These are phyloP conservation scores for Myopa tessellatipennis DNA, from an alignment of 2,888 invertebrate genomes.

Conservation along the genomic window DNA sequence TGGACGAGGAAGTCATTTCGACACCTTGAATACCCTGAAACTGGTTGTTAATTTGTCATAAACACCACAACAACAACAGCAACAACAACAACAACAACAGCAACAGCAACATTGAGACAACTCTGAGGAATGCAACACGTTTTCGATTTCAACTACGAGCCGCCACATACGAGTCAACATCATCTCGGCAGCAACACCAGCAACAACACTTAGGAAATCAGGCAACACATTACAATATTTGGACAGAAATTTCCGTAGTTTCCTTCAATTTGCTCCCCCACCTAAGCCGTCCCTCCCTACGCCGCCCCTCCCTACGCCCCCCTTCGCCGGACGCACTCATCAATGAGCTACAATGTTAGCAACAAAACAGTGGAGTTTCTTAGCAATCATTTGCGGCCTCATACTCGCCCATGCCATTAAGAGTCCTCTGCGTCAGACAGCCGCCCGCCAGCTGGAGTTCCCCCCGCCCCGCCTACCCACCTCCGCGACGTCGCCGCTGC, in stretches of 20 bases:
- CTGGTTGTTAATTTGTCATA: slow-evolving; percentile 43
- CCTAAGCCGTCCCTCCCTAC: slow-evolving; percentile 38
- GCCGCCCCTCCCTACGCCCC: slow-evolving; percentile 39
- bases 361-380: slow-evolving; percentile 62
- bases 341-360: slow-evolving; percentile 68
- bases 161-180: slow-evolving; percentile 11
- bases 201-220: not conserved
- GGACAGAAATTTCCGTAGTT: not conserved
- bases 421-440: slow-evolving; percentile 47
- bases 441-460: slow-evolving; percentile 21
- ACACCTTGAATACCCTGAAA: not conserved
- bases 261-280: no score
- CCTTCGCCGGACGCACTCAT: slow-evolving; percentile 43
- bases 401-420: slow-evolving; percentile 57
- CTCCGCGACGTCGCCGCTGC: slow-evolving; percentile 24
- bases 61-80: slow-evolving; percentile 41
- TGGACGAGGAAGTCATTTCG: slow-evolving; percentile 33
- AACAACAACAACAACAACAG: slow-evolving; percentile 44
- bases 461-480: slow-evolving; percentile 31
- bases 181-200: not conserved
- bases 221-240: not conserved
- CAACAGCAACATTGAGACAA: slow-evolving; percentile 41
- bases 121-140: slow-evolving; percentile 38
- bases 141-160: slow-evolving; percentile 4
- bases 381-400: slow-evolving; percentile 60